Percentiles rank a stretch among this genome's conserved stretches.
Evolutionary conservation across 2,888 invertebrate species (phyloP).

Genomic region (Aspidapion aeneum): DNA sequence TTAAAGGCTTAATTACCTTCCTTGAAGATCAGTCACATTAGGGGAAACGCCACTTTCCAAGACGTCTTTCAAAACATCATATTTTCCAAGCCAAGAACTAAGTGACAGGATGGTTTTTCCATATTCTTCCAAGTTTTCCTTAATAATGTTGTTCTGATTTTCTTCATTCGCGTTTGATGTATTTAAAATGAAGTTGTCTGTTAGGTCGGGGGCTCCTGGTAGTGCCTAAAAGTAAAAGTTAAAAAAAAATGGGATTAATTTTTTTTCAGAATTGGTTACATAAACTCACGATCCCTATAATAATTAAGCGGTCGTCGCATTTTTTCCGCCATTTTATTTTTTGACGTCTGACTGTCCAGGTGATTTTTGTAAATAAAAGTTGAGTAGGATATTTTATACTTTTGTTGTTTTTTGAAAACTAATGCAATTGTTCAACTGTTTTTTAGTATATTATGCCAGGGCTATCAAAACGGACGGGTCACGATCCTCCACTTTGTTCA

Average conservation of each 20-base stretch:
- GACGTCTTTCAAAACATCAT: conserved; percentile 53
- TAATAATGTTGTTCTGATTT: conserved; percentile 44
- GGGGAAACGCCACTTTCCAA: conserved; percentile 58
- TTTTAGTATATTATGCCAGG: too few species aligned
- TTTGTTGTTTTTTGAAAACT: not conserved
- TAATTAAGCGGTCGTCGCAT: too few species aligned
- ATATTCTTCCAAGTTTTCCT: conserved; percentile 47
- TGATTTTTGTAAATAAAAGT: too few species aligned
- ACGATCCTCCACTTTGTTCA: too few species aligned
- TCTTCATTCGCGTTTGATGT: not conserved
- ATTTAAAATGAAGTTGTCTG: conserved; percentile 42
- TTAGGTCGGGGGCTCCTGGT: conserved; percentile 47
- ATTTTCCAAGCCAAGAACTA: conserved; percentile 60
- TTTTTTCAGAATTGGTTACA: conserved; percentile 4
- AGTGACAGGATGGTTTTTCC: conserved; percentile 56
- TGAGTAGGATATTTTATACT: too few species aligned
- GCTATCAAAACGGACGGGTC: too few species aligned
- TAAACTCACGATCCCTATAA: too few species aligned
- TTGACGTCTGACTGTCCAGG: too few species aligned
- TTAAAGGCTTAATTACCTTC: too few species aligned
- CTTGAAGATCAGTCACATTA: conserved; percentile 62
- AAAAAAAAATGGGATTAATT: too few species aligned
- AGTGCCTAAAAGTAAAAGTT: conserved; percentile 39
- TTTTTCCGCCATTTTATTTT: too few species aligned
- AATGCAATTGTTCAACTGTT: not conserved